Evolutionary conservation across 2,113 vertebrate genomes (phyloP).

Genomic region (Prochilodus magdalenae): DNA sequence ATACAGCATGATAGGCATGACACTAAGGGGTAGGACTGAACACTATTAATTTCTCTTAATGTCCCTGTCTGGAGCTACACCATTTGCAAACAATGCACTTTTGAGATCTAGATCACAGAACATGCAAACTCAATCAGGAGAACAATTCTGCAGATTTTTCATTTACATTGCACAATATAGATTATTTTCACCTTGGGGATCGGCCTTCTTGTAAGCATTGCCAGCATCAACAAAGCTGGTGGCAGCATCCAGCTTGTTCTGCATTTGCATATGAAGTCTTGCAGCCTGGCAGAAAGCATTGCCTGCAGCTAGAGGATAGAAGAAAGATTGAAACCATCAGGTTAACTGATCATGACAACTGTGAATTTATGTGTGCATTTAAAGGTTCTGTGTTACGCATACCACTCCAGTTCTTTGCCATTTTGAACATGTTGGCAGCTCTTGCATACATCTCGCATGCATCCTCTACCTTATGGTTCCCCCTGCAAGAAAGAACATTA

Average conservation of each 20-base stretch:
- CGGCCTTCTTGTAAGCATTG: constrained; percentile 97
- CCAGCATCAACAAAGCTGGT: constrained; percentile 97
- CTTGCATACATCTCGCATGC: constrained; percentile 98
- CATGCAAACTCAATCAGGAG: neutral
- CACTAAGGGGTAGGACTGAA: too few relatives aligned
- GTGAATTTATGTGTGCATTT: neutral
- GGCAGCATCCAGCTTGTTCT: constrained; percentile 96
- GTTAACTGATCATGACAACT: neutral
- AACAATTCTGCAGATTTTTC: neutral
- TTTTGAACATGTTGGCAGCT: constrained; percentile 99
- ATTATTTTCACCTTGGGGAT: constrained; percentile 87
- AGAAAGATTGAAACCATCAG: neutral
- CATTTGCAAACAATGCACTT: too few relatives aligned
- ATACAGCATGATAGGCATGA: too few relatives aligned
- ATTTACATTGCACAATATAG: neutral
- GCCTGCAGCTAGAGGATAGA: constrained; percentile 83
- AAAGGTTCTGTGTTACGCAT: constrained; percentile 36
- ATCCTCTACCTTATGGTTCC: constrained; percentile 95
- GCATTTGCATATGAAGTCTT: constrained; percentile 96
- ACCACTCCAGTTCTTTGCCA: constrained; percentile 99
- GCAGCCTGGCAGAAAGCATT: constrained; percentile 96
- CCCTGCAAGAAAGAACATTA: constrained; percentile 74
- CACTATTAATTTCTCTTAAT: too few relatives aligned
- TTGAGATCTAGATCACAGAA: neutral
- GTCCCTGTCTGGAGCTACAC: too few relatives aligned